These are phyloP conservation scores for Poecilus cupreus DNA, from an alignment of 2,888 invertebrate species.

Conservation along the genomic window DNA sequence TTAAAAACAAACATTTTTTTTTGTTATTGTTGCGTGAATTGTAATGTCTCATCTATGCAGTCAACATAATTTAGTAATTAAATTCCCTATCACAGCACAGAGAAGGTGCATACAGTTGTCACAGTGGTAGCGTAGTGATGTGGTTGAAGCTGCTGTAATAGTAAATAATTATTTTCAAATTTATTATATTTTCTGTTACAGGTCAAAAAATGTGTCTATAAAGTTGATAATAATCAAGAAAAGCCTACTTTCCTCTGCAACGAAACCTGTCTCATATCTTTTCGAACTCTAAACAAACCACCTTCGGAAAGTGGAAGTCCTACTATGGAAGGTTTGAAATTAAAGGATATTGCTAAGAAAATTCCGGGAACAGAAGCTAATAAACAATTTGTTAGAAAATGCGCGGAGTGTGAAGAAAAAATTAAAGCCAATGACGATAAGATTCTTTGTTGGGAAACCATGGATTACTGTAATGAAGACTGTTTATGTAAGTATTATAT, in stretches of 20 bases:
- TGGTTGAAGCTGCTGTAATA: too few relatives aligned
- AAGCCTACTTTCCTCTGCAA: conserved; percentile 30
- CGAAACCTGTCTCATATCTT: conserved; percentile 26
- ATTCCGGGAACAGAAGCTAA: neutral
- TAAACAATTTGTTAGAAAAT: conserved; percentile 66
- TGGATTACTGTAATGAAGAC: conserved; percentile 93
- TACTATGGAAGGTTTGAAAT: neutral
- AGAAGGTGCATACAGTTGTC: too few relatives aligned
- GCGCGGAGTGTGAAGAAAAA: conserved; percentile 74
- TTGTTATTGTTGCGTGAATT: too few relatives aligned
- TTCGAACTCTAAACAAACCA: conserved; percentile 17
- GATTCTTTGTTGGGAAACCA: conserved; percentile 91
- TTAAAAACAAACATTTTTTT: too few relatives aligned
- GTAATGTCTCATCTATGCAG: too few relatives aligned
- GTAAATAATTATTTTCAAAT: too few relatives aligned
- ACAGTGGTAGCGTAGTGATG: too few relatives aligned
- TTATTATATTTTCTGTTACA: conserved; percentile 29
- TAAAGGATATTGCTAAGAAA: conserved; percentile 34
- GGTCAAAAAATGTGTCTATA: conserved; percentile 13
- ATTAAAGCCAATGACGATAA: conserved; percentile 76
- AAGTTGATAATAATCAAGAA: conserved; percentile 22
- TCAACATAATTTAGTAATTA: too few relatives aligned
- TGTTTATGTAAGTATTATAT: conserved; percentile 80
- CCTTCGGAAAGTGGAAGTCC: neutral
- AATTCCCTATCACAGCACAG: too few relatives aligned